Percentiles rank a stretch among this genome's conserved stretches.
Evolutionary conservation across 2,113 vertebrate species (phyloP).

Genomic region (Cebidichthys violaceus): DNA sequence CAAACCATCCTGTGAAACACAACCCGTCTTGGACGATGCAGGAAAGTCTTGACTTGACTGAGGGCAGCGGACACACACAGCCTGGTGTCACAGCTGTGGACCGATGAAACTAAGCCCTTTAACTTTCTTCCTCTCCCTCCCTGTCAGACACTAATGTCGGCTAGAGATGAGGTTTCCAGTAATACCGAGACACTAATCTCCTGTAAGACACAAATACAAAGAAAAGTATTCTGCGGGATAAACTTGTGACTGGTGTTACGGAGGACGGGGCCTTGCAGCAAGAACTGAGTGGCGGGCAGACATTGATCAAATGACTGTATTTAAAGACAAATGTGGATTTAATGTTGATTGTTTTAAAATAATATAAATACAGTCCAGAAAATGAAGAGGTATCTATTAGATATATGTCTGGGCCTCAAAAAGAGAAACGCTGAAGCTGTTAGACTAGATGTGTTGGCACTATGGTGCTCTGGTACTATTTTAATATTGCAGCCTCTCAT

Average conservation of each 20-base stretch:
- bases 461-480: constrained; percentile 24
- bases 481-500: constrained; percentile 1
- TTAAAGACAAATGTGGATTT: constrained; percentile 23
- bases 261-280: neutral
- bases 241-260: constrained; percentile 16
- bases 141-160: constrained; percentile 8
- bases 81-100: constrained; percentile 38
- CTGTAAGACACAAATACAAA: constrained; percentile 13
- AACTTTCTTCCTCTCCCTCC: constrained; percentile 19
- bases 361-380: neutral
- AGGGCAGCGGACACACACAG: constrained; percentile 14
- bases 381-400: neutral
- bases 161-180: constrained; percentile 26
- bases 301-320: neutral
- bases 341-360: neutral
- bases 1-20: neutral
- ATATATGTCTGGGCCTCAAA: constrained; percentile 8
- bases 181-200: constrained; percentile 50
- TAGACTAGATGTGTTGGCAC: neutral
- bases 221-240: constrained; percentile 12
- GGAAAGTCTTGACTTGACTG: neutral
- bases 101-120: constrained; percentile 28
- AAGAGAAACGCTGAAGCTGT: constrained; percentile 10
- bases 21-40: constrained; percentile 10
- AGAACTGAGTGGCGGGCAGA: neutral